Evolutionary conservation across 2,113 vertebrate species (phyloP).

Genomic region (Dryoscopus gambensis): DNA sequence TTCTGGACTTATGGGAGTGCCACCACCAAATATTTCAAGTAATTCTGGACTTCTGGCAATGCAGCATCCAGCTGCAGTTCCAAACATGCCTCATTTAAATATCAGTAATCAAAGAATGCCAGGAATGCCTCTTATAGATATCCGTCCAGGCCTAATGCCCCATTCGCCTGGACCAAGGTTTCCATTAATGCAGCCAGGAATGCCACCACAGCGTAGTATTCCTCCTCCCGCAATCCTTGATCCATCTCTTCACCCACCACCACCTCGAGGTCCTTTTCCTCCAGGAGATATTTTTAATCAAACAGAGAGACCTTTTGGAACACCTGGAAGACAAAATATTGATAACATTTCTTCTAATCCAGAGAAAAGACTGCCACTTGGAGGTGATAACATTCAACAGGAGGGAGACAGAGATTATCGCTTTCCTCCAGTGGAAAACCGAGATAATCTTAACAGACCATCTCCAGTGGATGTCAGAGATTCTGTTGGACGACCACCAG

Average conservation of each 20-base stretch:
- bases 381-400: slow-evolving; percentile 81
- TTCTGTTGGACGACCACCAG: slow-evolving; percentile 68
- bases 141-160: slow-evolving; percentile 84
- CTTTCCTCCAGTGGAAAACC: slow-evolving; percentile 87
- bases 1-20: slow-evolving; percentile 82
- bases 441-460: slow-evolving; percentile 74
- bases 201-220: slow-evolving; percentile 77
- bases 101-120: slow-evolving; percentile 86
- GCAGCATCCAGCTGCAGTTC: slow-evolving; percentile 85
- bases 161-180: slow-evolving; percentile 85
- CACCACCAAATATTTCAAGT: slow-evolving; percentile 75
- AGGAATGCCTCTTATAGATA: slow-evolving; percentile 86
- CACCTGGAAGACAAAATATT: slow-evolving; percentile 72
- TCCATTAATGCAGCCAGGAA: slow-evolving; percentile 86
- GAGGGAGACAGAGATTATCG: slow-evolving; percentile 97
- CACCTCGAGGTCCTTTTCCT: slow-evolving; percentile 83
- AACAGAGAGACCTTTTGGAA: slow-evolving; percentile 77
- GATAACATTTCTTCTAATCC: slow-evolving; percentile 80
- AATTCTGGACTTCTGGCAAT: slow-evolving; percentile 87
- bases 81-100: slow-evolving; percentile 83
- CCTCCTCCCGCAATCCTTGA: slow-evolving; percentile 82
- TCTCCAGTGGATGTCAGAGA: slow-evolving; percentile 78
- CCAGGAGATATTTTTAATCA: slow-evolving; percentile 87
- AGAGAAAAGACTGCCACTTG: slow-evolving; percentile 80
- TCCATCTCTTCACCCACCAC: slow-evolving; percentile 80